Conservation (phyloP, 2,797 vertebrate species). For the Spheniscus humboldti region DNA sequence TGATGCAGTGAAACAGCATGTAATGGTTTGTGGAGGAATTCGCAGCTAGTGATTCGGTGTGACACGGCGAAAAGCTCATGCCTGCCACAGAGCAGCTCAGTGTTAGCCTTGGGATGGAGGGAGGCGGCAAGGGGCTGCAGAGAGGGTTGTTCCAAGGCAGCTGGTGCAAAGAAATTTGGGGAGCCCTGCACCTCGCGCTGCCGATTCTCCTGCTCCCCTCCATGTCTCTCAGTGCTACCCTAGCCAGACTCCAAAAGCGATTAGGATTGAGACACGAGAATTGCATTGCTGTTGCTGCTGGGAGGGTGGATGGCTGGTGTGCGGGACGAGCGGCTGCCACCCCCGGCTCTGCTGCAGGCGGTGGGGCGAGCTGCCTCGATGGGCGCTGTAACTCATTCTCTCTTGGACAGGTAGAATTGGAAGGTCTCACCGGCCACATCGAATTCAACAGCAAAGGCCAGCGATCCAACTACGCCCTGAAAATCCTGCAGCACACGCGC, state of each 20-base stretch:
- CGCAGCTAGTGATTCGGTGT: background rate
- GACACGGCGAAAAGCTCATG: accelerated
- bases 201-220: background rate
- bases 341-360: background rate
- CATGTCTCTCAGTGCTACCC: background rate
- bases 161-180: background rate
- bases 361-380: background rate
- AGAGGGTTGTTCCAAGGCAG: background rate
- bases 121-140: accelerated
- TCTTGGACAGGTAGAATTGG: conserved; percentile 98
- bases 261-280: accelerated
- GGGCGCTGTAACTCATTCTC: conserved; percentile 81
- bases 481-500: conserved; percentile 90
- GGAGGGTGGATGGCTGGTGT: background rate
- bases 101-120: background rate
- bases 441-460: conserved; percentile 99
- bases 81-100: background rate
- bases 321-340: accelerated
- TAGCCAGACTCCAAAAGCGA: background rate
- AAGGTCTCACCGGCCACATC: conserved; percentile 98
- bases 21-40: background rate
- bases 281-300: background rate
- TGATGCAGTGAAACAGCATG: background rate
- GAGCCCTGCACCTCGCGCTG: accelerated
- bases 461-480: conserved; percentile 92